Evolutionary conservation across 2,797 vertebrate species (phyloP), one percentile per base, ranked within the genome.

Genomic region (Orientallactaga sibirica): DNA sequence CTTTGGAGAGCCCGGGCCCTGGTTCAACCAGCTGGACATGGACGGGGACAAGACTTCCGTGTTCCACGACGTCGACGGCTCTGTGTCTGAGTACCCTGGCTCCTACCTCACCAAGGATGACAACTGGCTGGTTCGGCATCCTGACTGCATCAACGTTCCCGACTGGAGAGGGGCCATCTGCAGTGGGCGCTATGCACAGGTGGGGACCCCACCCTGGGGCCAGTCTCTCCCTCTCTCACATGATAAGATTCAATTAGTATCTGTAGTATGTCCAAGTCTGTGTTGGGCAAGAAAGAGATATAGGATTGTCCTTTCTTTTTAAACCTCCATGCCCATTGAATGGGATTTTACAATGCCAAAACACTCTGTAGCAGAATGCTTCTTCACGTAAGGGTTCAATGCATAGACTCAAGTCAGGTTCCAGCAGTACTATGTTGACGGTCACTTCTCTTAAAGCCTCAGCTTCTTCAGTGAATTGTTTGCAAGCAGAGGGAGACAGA

Each of bases 151-250:
- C 2, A 98, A 99, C 0, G 99, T 99, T 20, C 99, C 99, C 0
- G 99, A 99, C 96, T 99, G 99, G 99, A 99, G 98, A 94, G 99
- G 99, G 0, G 99, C 99, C 25, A 98, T 99, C 98, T 99, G 99
- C 98, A 99, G 99, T 0, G 99, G 99, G 1, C 98, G 48, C 96
- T 99, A 98, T 0, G 99, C 99, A 71, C 99, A 99, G 99, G 99
- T 99, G 80, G 66, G 87, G 43, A 20, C 1, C 0, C 55, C 18
- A 18, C 8, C 9, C 24, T 25, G n/a, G 62, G 10, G 10, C 66
- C 66, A 55, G 61, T 12, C 61, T 33, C 11, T 78, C 5, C 18
- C 61, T 64, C 20, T 14, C 20, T 64, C 22, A 10, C 70, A 2
- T 7, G 62, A 7, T 7, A 5, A 7, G 27, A 0, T 25, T 9